Conservation (phyloP, 2,113 vertebrate genomes). For the Forbesichthys papilliferus region DNA sequence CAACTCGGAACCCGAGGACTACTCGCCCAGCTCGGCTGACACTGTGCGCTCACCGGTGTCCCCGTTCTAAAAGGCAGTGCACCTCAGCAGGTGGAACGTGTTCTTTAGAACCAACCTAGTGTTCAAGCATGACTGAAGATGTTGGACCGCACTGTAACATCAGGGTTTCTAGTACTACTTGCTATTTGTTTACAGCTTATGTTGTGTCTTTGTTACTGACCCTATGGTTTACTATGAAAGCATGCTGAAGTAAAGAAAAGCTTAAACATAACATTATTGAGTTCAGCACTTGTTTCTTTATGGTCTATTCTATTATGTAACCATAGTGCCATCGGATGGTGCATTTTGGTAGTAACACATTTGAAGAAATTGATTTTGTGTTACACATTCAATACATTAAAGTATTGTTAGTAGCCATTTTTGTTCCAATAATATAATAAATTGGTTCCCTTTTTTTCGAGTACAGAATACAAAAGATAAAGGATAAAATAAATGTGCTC, state of each 20-base stretch:
- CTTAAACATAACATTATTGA: too few relatives aligned
- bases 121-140: neutral
- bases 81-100: conserved; percentile 22
- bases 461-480: too few relatives aligned
- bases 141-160: neutral
- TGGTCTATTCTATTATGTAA: neutral
- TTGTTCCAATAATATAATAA: too few relatives aligned
- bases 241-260: conserved; percentile 16
- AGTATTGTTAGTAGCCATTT: conserved; percentile 14
- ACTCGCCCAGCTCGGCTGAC: conserved; percentile 90
- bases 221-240: conserved; percentile 9
- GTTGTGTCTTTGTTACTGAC: neutral
- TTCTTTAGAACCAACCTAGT: too few relatives aligned
- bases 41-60: conserved; percentile 93
- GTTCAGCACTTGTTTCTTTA: conserved; percentile 20
- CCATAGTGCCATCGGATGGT: conserved; percentile 49
- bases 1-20: conserved; percentile 92
- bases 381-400: neutral
- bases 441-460: too few relatives aligned
- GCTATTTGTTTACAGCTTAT: too few relatives aligned
- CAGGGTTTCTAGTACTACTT: too few relatives aligned
- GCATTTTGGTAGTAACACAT: neutral
- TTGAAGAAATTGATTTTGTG: too few relatives aligned
- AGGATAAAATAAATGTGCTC: too few relatives aligned
- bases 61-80: conserved; percentile 82